phyloP scores from a whole-genome alignment of 2,797 vertebrate genomes.

The Euphonia xanthogaster region DNA sequence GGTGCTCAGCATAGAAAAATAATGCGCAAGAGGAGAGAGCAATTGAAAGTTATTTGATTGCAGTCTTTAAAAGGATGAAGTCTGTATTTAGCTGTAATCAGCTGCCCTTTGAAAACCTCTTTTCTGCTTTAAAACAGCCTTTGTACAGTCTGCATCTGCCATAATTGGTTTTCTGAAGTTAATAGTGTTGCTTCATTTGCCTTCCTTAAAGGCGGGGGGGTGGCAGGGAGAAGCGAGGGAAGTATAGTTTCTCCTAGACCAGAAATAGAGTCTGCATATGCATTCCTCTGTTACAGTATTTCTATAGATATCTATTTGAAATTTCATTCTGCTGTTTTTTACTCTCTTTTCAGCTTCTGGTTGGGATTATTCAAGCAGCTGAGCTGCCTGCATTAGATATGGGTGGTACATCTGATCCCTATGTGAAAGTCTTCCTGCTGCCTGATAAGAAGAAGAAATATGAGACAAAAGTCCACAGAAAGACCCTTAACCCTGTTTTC shows the following conservation, averaged over 20 bases:
- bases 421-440: slow-evolving; percentile 96
- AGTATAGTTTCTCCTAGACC: slow-evolving; percentile 2
- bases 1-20: slow-evolving; percentile 54
- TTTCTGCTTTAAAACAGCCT: slow-evolving; percentile 70
- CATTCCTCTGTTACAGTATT: not conserved
- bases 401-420: slow-evolving; percentile 97
- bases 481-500: slow-evolving; percentile 97
- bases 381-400: slow-evolving; percentile 97
- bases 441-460: slow-evolving; percentile 99
- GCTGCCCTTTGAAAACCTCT: slow-evolving; percentile 74
- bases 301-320: slow-evolving; percentile 24
- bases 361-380: slow-evolving; percentile 97
- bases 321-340: slow-evolving; percentile 29
- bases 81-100: slow-evolving; percentile 76
- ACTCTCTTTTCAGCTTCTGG: slow-evolving; percentile 84
- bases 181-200: slow-evolving; percentile 56
- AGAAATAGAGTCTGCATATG: slow-evolving; percentile 36
- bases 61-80: slow-evolving; percentile 70
- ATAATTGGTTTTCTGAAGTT: slow-evolving; percentile 67
- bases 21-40: slow-evolving; percentile 63
- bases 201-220: slow-evolving; percentile 24
- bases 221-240: not conserved
- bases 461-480: slow-evolving; percentile 98
- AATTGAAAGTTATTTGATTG: slow-evolving; percentile 76
- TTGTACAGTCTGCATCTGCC: slow-evolving; percentile 63